Evolutionary conservation across 1,140 invertebrate species (phyloP).

Genomic region (Atopsyche davidsoni): DNA sequence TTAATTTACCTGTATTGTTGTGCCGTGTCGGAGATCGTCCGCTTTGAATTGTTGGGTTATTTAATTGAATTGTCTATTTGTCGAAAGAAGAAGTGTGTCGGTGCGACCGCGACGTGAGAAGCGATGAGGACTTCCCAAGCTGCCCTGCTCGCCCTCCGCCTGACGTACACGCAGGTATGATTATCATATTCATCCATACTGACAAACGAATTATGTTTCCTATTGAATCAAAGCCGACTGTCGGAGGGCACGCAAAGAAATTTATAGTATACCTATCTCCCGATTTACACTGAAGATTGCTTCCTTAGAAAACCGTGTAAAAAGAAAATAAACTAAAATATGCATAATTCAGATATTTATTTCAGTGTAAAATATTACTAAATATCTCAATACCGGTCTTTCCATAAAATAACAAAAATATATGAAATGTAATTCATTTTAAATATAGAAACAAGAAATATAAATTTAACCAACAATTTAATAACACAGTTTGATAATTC

Average conservation of each 20-base stretch:
- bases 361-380: neutral
- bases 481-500: too few relatives aligned
- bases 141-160: constrained; percentile 24
- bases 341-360: neutral
- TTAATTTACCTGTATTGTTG: too few relatives aligned
- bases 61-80: too few relatives aligned
- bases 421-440: too few relatives aligned
- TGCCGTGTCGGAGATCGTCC: too few relatives aligned
- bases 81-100: too few relatives aligned
- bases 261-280: neutral
- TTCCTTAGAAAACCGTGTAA: neutral
- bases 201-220: neutral
- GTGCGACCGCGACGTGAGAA: too few relatives aligned
- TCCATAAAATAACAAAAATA: too few relatives aligned
- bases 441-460: too few relatives aligned
- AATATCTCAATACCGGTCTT: too few relatives aligned
- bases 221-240: neutral
- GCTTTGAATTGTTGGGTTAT: too few relatives aligned
- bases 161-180: constrained; percentile 27
- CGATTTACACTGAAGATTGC: neutral
- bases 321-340: neutral
- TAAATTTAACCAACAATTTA: too few relatives aligned
- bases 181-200: neutral
- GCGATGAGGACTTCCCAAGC: constrained; percentile 27
- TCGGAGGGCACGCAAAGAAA: neutral